Evolutionary conservation across 2,888 invertebrate genomes (phyloP), one percentile per base, ranked within the genome.

Genomic region (Drosophila sordidula): DNA sequence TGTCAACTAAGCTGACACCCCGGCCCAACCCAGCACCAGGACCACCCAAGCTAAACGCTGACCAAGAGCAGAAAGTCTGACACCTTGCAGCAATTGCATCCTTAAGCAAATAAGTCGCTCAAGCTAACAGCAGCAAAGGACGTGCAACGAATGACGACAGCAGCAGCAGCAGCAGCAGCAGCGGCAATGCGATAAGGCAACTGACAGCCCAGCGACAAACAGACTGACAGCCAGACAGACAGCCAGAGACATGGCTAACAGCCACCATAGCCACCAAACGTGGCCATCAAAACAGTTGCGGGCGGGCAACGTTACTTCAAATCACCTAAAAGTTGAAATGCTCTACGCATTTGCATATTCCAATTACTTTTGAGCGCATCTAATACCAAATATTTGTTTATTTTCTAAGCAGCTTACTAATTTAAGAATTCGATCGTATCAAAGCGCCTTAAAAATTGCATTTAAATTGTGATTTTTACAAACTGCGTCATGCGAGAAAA

Each of bases 81-180:
- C 58, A 58, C 50, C 58, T 46, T 42, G 54, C 55, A 55, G 64
- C 66, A 69, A 57, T 70, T 70, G 80, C 77, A 75, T 70, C 61
- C 70, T 63, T 69, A 56, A 78, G 88, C 85, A 69, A 79, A 78
- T 80, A 82, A 69, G 83, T 69, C 55, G 64, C 64, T 50, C 70
- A 59, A 82, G 76, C 54, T 67, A 80, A 70, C 87, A 83, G 58
- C 58, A 63, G 46, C 50, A 44, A 29, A 54, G 47, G 38, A 44
- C 61, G 18, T 44, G 54, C 51, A 59, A 38, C 42, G 55, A 54
- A 59, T 55, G 62, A 61, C 52, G 51, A 50, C 50, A 39, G 63
- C 45, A 58, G 18, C 18, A 18, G 18, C 18, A 18, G 18, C 18
- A 18, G 18, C 18, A 18, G 18, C 18, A 18, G 32, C 22, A 46